Conservation (phyloP, 35 echinoderm and acorn worm species). For the Heliocidaris tuberculata region DNA sequence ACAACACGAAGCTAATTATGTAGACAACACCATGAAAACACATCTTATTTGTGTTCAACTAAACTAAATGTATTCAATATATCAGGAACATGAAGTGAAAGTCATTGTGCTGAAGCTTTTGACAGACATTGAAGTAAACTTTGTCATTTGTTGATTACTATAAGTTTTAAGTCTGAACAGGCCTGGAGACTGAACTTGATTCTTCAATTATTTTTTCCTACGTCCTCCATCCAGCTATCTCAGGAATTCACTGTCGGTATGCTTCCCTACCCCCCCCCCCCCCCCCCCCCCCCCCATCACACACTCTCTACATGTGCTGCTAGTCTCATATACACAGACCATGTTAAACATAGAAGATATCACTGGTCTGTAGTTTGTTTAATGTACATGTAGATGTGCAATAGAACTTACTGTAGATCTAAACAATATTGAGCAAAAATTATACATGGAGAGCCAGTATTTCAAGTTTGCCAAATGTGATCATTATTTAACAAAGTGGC, state of each 20-base stretch:
- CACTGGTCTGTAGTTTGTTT: not conserved
- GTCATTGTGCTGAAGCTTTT: too few relatives aligned
- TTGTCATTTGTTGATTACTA: not conserved
- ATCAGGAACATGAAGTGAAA: too few relatives aligned
- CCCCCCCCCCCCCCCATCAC: not conserved
- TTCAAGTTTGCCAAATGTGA: too few relatives aligned
- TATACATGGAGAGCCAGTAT: not conserved
- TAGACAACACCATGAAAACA: not conserved
- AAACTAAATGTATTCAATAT: not conserved
- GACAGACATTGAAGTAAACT: too few relatives aligned
- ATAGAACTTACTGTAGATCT: not conserved
- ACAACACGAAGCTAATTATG: too few relatives aligned
- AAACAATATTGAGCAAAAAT: not conserved
- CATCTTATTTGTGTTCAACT: not conserved
- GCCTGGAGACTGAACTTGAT: conserved; percentile 10
- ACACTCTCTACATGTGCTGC: not conserved
- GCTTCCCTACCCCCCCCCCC: conserved; percentile 5
- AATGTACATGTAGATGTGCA: not conserved
- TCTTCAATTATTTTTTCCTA: conserved; percentile 11
- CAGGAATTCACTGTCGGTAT: conserved; percentile 9
- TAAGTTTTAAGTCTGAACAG: not conserved
- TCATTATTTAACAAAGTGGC: not conserved
- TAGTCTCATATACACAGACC: not conserved
- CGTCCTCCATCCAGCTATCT: conserved; percentile 41
- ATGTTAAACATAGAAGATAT: not conserved